A percentile compares a stretch with the other conserved stretches of the same genome.
These are phyloP conservation scores for Plebejus anna DNA, from an alignment of 2,888 invertebrate genomes.

Conservation along the genomic window DNA sequence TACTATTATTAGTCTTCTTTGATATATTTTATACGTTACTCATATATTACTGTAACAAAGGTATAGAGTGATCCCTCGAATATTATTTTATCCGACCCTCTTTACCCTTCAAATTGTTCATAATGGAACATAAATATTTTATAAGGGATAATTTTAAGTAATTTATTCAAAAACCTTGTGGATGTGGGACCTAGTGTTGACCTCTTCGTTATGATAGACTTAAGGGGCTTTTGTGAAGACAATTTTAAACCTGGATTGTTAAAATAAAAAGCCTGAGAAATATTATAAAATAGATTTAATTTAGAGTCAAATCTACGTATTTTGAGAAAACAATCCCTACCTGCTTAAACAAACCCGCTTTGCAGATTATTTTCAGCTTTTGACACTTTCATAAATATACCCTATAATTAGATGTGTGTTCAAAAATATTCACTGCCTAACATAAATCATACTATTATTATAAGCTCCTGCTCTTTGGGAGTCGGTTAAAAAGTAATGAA, in stretches of 20 bases:
- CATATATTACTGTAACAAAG: background rate
- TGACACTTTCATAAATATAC: too few species aligned
- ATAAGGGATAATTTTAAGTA: constrained; percentile 19
- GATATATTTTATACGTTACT: constrained; percentile 4
- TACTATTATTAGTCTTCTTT: background rate
- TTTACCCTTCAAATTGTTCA: constrained; percentile 11
- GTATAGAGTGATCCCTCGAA: background rate
- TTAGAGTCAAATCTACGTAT: background rate
- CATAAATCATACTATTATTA: too few species aligned
- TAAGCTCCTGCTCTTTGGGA: too few species aligned
- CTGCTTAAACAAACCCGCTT: background rate
- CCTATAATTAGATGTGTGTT: too few species aligned
- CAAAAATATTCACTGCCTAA: too few species aligned
- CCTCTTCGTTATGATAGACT: background rate
- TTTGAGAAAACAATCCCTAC: background rate
- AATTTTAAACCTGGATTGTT: background rate
- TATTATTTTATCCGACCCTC: constrained; percentile 24
- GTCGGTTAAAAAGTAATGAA: too few species aligned
- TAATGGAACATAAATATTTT: constrained; percentile 26
- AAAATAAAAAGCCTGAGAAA: too few species aligned
- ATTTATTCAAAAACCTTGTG: background rate
- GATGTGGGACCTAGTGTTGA: background rate
- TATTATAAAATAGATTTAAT: background rate
- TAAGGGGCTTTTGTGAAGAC: background rate
- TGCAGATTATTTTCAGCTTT: background rate